Conservation (phyloP, 2,113 vertebrate genomes). For the Passer domesticus region DNA sequence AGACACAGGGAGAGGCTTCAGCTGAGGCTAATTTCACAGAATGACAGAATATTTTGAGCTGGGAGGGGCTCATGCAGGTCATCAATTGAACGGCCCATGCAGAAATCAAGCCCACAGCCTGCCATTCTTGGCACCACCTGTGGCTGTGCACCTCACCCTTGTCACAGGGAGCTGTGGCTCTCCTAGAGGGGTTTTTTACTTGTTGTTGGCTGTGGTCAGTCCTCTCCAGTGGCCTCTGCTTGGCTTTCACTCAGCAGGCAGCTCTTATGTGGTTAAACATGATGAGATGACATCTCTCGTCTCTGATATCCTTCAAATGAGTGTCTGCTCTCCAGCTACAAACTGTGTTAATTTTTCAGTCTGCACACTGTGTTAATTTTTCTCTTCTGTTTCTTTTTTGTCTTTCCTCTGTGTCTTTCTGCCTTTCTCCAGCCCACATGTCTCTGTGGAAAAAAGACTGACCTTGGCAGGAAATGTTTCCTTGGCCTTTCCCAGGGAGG, state of each 20-base stretch:
- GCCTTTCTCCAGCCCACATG: background rate
- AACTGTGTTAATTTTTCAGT: background rate
- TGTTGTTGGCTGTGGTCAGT: background rate
- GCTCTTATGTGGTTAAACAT: background rate
- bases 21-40: background rate
- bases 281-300: background rate
- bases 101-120: background rate
- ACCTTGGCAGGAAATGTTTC: background rate
- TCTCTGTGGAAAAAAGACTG: background rate
- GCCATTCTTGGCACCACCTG: background rate
- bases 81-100: fast-evolving
- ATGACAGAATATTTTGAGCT: background rate
- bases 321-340: background rate
- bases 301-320: background rate
- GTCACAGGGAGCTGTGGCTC: background rate
- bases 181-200: background rate
- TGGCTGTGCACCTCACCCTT: background rate
- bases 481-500: background rate
- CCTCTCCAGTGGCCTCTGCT: background rate
- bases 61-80: background rate
- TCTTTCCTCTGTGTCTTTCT: background rate
- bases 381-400: background rate
- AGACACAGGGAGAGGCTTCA: background rate
- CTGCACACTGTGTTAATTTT: background rate
- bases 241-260: background rate